Conservation (phyloP, 2,888 invertebrate species). For the Portevinia maculata region DNA sequence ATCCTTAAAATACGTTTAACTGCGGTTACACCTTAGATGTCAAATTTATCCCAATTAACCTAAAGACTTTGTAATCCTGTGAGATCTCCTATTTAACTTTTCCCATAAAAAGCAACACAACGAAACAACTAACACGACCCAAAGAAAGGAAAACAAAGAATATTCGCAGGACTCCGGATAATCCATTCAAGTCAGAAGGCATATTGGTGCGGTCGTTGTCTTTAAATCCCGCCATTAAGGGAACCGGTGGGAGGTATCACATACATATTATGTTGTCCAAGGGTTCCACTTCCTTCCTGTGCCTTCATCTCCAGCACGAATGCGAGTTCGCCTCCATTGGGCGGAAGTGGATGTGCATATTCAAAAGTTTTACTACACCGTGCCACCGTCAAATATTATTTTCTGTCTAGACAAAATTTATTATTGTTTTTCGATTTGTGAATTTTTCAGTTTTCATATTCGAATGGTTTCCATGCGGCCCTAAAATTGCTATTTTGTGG, state of each 20-base stretch:
- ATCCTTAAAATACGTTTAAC: slow-evolving; percentile 42
- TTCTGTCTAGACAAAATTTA: slow-evolving; percentile 68
- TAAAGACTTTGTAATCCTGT: slow-evolving; percentile 69
- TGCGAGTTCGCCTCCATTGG: neutral
- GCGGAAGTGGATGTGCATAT: slow-evolving; percentile 25
- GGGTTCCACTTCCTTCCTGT: slow-evolving; percentile 14
- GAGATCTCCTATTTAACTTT: slow-evolving; percentile 73
- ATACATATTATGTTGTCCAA: slow-evolving; percentile 29
- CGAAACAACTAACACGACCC: neutral
- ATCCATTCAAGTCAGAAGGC: slow-evolving; percentile 37
- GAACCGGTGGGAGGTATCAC: neutral
- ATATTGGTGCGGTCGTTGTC: slow-evolving; percentile 44
- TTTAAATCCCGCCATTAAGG: slow-evolving; percentile 6
- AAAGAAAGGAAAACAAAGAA: slow-evolving; percentile 4
- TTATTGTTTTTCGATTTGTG: slow-evolving; percentile 51
- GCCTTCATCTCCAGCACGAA: neutral
- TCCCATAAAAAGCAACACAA: slow-evolving; percentile 56
- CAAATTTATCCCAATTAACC: slow-evolving; percentile 73
- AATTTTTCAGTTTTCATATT: slow-evolving; percentile 59
- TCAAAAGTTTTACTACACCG: slow-evolving; percentile 49
- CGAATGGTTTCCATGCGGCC: slow-evolving; percentile 40
- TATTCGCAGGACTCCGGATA: slow-evolving; percentile 42
- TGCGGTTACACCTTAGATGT: slow-evolving; percentile 68
- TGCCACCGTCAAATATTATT: slow-evolving; percentile 46
- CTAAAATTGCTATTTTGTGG: slow-evolving; percentile 54